Conservation (phyloP, 2,888 invertebrate genomes). For the Parnassius glacialis region DNA sequence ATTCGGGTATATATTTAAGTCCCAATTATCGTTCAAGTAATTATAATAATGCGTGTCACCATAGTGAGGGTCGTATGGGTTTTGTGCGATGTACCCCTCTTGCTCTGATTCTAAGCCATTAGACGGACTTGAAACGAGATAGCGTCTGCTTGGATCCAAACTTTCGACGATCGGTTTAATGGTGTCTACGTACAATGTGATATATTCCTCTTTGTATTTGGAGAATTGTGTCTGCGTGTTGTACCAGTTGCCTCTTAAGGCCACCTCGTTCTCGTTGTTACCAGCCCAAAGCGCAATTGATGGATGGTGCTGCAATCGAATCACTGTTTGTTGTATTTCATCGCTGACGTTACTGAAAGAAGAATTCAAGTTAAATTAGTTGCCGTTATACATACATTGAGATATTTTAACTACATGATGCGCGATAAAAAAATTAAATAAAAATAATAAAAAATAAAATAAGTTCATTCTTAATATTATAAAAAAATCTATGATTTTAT, state of each 20-base stretch:
- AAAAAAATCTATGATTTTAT: too few species aligned
- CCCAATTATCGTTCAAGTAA: conserved; percentile 90
- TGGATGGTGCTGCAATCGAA: conserved; percentile 91
- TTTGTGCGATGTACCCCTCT: conserved; percentile 88
- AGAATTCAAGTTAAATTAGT: conserved; percentile 1
- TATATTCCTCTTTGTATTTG: conserved; percentile 87
- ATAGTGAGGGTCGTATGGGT: conserved; percentile 89
- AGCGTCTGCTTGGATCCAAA: conserved; percentile 84
- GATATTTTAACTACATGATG: not conserved
- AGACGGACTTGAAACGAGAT: conserved; percentile 94
- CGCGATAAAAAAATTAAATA: too few species aligned
- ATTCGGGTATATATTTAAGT: conserved; percentile 86
- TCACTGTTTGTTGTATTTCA: conserved; percentile 91
- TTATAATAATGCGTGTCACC: conserved; percentile 97
- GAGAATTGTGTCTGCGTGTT: conserved; percentile 70
- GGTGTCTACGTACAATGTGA: conserved; percentile 89
- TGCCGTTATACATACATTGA: not conserved
- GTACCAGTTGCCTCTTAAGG: conserved; percentile 91
- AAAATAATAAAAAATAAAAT: too few species aligned
- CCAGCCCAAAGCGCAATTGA: conserved; percentile 95
- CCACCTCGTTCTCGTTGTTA: conserved; percentile 98
- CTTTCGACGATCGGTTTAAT: conserved; percentile 83
- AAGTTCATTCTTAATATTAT: too few species aligned
- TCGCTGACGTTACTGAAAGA: conserved; percentile 82
- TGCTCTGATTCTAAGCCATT: conserved; percentile 88